A percentile compares a stretch with the other conserved stretches of the same genome.
phyloP scores from a whole-genome alignment of 2,888 invertebrate species.

The Hirtodrosophila confusa region DNA sequence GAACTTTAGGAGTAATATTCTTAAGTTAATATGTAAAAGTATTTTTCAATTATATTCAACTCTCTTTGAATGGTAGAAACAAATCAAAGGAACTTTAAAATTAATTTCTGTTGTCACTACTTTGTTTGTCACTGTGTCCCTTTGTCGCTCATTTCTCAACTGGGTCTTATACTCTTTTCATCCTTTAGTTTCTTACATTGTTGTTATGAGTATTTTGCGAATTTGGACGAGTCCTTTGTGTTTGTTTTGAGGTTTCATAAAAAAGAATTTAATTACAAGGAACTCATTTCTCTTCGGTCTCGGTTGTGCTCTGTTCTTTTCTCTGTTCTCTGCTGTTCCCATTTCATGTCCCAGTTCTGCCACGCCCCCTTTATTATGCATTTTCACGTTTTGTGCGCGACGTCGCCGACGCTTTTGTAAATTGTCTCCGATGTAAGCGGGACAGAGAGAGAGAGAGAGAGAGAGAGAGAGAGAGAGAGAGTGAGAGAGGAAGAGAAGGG shows the following conservation, averaged over 20 bases:
- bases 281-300: slow-evolving; percentile 28
- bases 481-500: background rate
- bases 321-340: slow-evolving; percentile 9
- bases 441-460: slow-evolving; percentile 1
- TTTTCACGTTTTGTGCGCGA: slow-evolving; percentile 39
- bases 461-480: background rate
- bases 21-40: no score
- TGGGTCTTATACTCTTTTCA: slow-evolving; percentile 2
- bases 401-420: slow-evolving; percentile 36
- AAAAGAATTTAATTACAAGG: slow-evolving; percentile 61
- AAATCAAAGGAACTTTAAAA: background rate
- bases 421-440: slow-evolving; percentile 51
- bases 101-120: background rate
- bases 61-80: background rate
- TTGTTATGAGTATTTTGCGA: slow-evolving; percentile 25
- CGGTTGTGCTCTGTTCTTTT: slow-evolving; percentile 2
- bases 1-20: no score
- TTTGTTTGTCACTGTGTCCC: slow-evolving; percentile 1
- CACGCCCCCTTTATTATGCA: slow-evolving; percentile 58
- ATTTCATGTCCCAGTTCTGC: slow-evolving; percentile 29
- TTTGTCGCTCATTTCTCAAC: slow-evolving; percentile 4
- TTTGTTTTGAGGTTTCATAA: slow-evolving; percentile 55
- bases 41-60: no score
- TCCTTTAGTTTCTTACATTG: slow-evolving; percentile 22
- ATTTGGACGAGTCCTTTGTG: slow-evolving; percentile 47